Percentiles rank a stretch among this genome's conserved stretches.
phyloP scores from a whole-genome alignment of 2,797 vertebrate genomes.

The Synanceia verrucosa region DNA sequence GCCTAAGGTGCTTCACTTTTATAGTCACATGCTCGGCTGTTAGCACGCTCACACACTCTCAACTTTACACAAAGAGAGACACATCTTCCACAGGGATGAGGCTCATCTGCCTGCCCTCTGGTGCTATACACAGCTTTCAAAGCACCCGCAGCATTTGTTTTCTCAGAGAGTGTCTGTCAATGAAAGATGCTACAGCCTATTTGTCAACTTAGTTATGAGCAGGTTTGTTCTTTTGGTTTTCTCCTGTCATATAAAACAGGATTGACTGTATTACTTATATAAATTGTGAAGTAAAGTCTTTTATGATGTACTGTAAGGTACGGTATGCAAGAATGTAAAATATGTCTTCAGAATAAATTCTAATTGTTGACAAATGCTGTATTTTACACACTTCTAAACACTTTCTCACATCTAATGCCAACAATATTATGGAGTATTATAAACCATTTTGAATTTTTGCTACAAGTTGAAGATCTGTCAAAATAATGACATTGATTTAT shows the following conservation, averaged over 20 bases:
- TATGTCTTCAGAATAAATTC: background rate
- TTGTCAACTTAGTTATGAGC: constrained; percentile 43
- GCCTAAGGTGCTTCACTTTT: constrained; percentile 85
- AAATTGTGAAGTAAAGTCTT: background rate
- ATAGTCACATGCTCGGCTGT: constrained; percentile 65
- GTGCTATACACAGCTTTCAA: constrained; percentile 79
- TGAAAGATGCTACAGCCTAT: constrained; percentile 56
- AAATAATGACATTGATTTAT: background rate
- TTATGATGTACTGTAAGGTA: background rate
- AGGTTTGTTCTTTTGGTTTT: constrained; percentile 33
- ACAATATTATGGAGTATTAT: background rate
- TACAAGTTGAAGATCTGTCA: background rate
- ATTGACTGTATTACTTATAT: background rate
- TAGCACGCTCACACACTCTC: constrained; percentile 48
- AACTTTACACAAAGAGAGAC: constrained; percentile 52
- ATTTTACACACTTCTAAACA: background rate
- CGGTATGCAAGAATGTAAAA: background rate
- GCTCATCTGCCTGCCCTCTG: constrained; percentile 83
- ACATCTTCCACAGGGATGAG: constrained; percentile 70
- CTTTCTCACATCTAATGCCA: background rate
- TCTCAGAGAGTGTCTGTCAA: constrained; percentile 55
- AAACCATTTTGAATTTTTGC: background rate
- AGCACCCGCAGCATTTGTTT: constrained; percentile 81
- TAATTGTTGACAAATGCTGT: background rate
- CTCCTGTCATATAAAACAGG: constrained; percentile 20